Conservation (phyloP, 2,888 invertebrate species). For the Andricus quercusramuli region DNA sequence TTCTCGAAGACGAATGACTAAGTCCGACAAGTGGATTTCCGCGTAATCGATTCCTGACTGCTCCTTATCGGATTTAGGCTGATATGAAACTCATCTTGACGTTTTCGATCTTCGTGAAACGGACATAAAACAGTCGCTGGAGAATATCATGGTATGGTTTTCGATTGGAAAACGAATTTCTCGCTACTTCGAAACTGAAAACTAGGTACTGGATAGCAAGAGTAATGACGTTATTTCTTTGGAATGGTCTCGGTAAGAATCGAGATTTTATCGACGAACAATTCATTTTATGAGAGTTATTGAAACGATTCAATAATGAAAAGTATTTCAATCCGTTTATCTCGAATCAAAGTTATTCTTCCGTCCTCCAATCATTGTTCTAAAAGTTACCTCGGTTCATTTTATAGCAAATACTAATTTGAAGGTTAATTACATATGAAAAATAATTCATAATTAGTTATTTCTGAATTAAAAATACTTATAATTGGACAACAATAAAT, state of each 20-base stretch:
- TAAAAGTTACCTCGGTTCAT: neutral
- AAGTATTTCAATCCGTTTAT: neutral
- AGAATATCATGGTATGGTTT: neutral
- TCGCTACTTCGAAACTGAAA: neutral
- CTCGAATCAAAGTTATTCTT: neutral
- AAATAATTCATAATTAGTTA: too few species aligned
- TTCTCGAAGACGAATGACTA: constrained; percentile 69
- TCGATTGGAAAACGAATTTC: constrained; percentile 7
- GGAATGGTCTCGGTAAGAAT: neutral
- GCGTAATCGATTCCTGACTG: constrained; percentile 17
- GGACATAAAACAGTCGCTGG: constrained; percentile 3
- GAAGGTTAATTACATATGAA: too few species aligned
- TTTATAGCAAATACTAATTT: neutral
- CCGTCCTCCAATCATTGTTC: neutral
- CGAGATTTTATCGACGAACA: neutral
- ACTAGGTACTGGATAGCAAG: neutral
- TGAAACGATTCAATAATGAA: constrained; percentile 7
- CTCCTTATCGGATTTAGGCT: constrained; percentile 27
- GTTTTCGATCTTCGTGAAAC: constrained; percentile 18
- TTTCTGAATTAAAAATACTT: too few species aligned
- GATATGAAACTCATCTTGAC: constrained; percentile 20
- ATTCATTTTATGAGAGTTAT: neutral
- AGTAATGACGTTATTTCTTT: constrained; percentile 6
- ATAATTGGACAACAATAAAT: too few species aligned
- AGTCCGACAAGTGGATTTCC: constrained; percentile 12